Evolutionary conservation across 2,113 vertebrate species (phyloP).

Genomic region (Zootoca vivipara): DNA sequence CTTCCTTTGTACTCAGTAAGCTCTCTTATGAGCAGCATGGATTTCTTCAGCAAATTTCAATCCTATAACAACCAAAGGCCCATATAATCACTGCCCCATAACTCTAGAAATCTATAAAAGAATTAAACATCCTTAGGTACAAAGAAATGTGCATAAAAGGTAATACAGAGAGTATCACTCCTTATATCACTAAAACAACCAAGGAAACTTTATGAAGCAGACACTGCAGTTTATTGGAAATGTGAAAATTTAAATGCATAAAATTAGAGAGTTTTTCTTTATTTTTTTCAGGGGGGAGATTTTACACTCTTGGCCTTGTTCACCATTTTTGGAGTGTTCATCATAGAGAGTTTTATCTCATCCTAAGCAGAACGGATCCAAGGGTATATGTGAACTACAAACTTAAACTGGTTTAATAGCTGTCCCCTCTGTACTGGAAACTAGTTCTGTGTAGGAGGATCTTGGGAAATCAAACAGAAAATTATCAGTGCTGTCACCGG

Average conservation of each 20-base stretch:
- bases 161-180: background rate
- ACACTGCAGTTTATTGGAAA: background rate
- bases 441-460: background rate
- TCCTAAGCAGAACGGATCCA: background rate
- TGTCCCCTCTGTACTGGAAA: background rate
- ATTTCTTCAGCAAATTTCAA: background rate
- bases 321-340: background rate
- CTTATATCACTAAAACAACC: constrained; percentile 13
- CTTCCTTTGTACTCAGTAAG: background rate
- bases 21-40: background rate
- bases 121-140: background rate
- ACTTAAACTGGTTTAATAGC: background rate
- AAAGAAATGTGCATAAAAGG: background rate
- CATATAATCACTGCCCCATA: background rate
- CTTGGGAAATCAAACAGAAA: background rate
- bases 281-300: background rate
- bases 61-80: background rate
- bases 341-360: background rate
- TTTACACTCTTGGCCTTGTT: background rate
- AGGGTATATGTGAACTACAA: background rate
- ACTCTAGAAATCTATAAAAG: background rate
- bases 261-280: background rate
- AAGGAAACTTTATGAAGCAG: constrained; percentile 5
- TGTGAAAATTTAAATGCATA: background rate
- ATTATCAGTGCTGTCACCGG: background rate